Evolutionary conservation across 2,797 vertebrate genomes (phyloP), one percentile per base, ranked within the genome.

Genomic region (Typhlichthys subterraneus): DNA sequence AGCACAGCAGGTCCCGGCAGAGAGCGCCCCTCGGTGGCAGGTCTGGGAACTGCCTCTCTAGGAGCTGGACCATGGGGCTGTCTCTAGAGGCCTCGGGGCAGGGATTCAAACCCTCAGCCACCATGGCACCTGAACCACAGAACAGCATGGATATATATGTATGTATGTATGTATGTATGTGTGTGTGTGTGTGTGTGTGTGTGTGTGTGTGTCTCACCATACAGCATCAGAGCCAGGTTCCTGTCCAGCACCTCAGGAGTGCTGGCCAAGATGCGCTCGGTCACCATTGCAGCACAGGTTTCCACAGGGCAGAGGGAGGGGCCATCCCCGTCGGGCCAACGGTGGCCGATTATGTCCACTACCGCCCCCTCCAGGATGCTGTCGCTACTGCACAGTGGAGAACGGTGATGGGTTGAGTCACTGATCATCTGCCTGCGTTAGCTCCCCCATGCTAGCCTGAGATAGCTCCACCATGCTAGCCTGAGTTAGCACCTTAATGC

Each of bases 21-120:
- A 94, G 50, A 1, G 75, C 12, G 0, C 76, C 72, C 0, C 92
- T 91, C 0, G 80, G 63, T 0, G 91, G 92, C 60, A 96, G 88
- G 45, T 91, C 80, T 0, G 92, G 89, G 69, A 95, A 96, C 59
- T 78, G 85, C 0, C 74, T 76, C 77, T 95, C 93, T 0, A 96
- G 81, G 56, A 88, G 75, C 12, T 80, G 53, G 12, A 92, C 80
- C 0, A 89, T 92, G 1, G 80, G 83, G 12, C 45, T 79, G 15
- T 96, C 95, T 79, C 93, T 90, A 0, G 93, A 93, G 0, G 93
- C 90, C 0, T 88, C 92, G 0, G 85, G 88, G 12, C 90, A 91
- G 92, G 95, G 93, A 84, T 95, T 95, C 59, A 95, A 88, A 48
- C 93, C 94, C 70, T 96, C 94, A 57, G 94, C 72, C 50, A 95